Evolutionary conservation across 2,888 invertebrate genomes (phyloP), one percentile per base, ranked within the genome.

Genomic region (Yponomeuta plumbellus): DNA sequence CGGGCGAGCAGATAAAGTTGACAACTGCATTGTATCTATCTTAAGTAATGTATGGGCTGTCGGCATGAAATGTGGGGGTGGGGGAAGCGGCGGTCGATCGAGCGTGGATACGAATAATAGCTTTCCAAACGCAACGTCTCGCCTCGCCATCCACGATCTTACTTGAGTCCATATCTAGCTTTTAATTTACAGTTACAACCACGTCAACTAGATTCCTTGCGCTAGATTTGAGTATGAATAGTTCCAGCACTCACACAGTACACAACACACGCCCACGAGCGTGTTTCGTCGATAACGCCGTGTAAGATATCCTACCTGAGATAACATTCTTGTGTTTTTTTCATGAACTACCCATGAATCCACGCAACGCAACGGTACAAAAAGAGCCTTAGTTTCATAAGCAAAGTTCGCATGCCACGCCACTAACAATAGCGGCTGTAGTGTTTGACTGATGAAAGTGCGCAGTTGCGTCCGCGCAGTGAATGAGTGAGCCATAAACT

Each of bases 51-150:
- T 10, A 61, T 26, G 61, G n/a, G 61, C 26, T 34, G 61, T 10
- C 34, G 61, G 23, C 61, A 61, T 34, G 61, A 61, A 34, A 63
- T 20, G 8, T 34, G 57, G 23, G 26, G 61, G 59, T 57, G 52
- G 61, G 34, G 23, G 40, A 62, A 26, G 62, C 11, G 69, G 61
- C 67, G 70, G 66, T 70, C 74, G 69, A 78, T 78, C 70, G 73
- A 74, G 73, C 76, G 73, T 75, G 69, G 66, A 69, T 26, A 44
- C 70, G 69, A 66, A 68, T 71, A 72, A 72, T 73, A 74, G 74
- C 77, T 77, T 78, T 78, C 76, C 75, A 76, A 77, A 76, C 70
- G 65, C 62, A 61, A 64, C 10, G 40, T 44, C 22, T 63, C 63
- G 22, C 11, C 63, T 40, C 63, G 17, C 20, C 63, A 52, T 44